Conservation (phyloP, 1,140 invertebrate genomes). For the Anadara kagoshimensis region DNA sequence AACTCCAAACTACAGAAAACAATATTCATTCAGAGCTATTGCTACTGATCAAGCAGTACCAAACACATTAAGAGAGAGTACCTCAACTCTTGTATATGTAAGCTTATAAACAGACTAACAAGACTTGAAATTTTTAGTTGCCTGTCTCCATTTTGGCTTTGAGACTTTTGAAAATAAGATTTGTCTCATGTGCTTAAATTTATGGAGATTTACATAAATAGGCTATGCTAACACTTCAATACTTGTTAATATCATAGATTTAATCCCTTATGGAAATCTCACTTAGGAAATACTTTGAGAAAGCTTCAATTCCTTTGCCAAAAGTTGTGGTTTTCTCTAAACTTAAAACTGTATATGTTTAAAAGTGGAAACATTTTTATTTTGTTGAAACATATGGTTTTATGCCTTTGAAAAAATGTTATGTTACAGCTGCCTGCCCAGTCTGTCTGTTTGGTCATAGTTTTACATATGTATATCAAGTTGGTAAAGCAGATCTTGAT, state of each 20-base stretch:
- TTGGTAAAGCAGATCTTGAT: too few relatives aligned
- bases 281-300: too few relatives aligned
- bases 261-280: background rate
- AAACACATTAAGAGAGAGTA: background rate
- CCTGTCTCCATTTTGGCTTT: background rate
- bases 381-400: too few relatives aligned
- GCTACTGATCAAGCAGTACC: constrained; percentile 22
- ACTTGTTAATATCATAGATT: background rate
- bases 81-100: constrained; percentile 13
- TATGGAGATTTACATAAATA: background rate
- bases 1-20: background rate
- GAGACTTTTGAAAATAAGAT: background rate
- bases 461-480: too few relatives aligned
- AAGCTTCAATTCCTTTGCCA: too few relatives aligned
- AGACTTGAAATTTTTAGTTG: background rate
- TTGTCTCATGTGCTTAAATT: background rate
- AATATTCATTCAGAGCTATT: constrained; percentile 29
- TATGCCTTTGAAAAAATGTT: too few relatives aligned
- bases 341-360: too few relatives aligned
- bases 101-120: background rate
- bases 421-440: too few relatives aligned
- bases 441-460: too few relatives aligned
- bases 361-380: too few relatives aligned
- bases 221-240: background rate
- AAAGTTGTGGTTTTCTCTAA: too few relatives aligned